Evolutionary conservation across 2,888 invertebrate genomes (phyloP).

Genomic region (Subacronicta megacephala): DNA sequence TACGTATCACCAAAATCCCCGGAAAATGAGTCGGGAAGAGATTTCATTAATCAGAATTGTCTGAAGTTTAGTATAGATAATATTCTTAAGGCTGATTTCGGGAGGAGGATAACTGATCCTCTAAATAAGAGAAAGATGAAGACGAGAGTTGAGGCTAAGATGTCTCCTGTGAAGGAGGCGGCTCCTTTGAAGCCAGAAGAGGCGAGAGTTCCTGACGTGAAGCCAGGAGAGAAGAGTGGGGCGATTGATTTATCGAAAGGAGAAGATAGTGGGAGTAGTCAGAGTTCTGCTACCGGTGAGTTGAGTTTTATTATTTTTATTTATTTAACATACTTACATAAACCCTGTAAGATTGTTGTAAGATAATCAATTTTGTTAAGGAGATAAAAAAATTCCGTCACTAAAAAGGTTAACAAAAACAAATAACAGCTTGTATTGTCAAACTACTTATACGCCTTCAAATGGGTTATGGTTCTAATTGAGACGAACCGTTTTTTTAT

Average conservation of each 20-base stretch:
- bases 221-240: conserved; percentile 76
- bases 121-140: conserved; percentile 90
- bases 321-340: no score
- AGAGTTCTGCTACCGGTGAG: conserved; percentile 85
- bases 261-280: conserved; percentile 82
- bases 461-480: no score
- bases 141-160: conserved; percentile 72
- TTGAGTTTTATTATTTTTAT: no score
- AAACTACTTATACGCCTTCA: no score
- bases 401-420: no score
- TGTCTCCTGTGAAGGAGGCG: conserved; percentile 73
- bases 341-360: no score
- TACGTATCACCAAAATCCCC: conserved; percentile 75
- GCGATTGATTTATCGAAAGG: conserved; percentile 85
- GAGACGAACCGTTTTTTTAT: no score
- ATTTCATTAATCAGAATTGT: conserved; percentile 88
- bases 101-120: conserved; percentile 92
- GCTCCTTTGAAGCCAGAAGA: conserved; percentile 74
- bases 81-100: conserved; percentile 96
- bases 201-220: conserved; percentile 80
- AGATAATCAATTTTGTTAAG: no score
- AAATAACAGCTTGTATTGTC: no score
- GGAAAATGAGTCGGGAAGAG: conserved; percentile 78
- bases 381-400: no score
- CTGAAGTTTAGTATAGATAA: conserved; percentile 96